Evolutionary conservation across 2,113 vertebrate species (phyloP).

Genomic region (Spheniscus mendiculus): DNA sequence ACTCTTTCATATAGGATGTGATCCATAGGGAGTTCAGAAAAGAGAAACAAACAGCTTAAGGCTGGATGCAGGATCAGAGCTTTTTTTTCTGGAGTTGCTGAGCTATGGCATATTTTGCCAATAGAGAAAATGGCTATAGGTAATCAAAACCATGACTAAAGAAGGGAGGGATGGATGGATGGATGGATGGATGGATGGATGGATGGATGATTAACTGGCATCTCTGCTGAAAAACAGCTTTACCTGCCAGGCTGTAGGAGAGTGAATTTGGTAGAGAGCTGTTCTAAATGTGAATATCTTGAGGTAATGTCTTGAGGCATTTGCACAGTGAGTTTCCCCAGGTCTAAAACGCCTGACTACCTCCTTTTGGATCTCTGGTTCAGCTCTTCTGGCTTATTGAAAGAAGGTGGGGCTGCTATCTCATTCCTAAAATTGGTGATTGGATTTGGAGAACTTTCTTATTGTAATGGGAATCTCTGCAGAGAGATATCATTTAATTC

Average conservation of each 20-base stretch:
- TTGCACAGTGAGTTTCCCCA: background rate
- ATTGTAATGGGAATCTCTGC: background rate
- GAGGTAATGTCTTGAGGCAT: background rate
- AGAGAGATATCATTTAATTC: background rate
- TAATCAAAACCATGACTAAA: background rate
- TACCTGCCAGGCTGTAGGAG: background rate
- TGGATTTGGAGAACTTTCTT: background rate
- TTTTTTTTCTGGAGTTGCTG: background rate
- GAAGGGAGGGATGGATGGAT: background rate
- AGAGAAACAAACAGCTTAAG: background rate
- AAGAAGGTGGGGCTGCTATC: background rate
- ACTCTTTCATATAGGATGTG: background rate
- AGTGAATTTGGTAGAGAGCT: background rate
- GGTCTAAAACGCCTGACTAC: background rate
- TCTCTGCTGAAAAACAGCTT: background rate
- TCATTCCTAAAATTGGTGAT: background rate
- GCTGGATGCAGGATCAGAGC: background rate
- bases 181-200: background rate
- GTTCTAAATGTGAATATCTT: background rate
- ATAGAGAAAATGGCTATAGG: background rate
- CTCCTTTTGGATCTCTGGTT: background rate
- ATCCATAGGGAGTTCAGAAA: background rate
- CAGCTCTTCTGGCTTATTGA: background rate
- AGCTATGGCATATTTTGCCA: background rate
- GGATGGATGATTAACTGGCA: background rate